Conservation (phyloP, 2,113 vertebrate species). For the Percopsis transmontana region DNA sequence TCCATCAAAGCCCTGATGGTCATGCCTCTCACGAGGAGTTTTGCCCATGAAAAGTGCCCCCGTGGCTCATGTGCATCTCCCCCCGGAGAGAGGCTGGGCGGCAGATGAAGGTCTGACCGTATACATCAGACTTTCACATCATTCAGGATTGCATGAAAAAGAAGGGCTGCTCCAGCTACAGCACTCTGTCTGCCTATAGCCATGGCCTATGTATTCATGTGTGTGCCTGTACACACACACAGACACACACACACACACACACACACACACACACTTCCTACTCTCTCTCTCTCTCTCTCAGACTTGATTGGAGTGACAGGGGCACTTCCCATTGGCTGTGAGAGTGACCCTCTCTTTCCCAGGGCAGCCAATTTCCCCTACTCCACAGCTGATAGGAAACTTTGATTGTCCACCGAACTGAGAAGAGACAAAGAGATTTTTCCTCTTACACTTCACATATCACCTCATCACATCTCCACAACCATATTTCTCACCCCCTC, state of each 20-base stretch:
- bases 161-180: slow-evolving; percentile 53
- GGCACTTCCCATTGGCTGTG: slow-evolving; percentile 82
- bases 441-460: slow-evolving; percentile 70
- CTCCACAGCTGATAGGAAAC: slow-evolving; percentile 81
- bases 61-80: slow-evolving; percentile 56
- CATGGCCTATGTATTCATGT: not conserved
- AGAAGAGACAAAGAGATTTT: slow-evolving; percentile 77
- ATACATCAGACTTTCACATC: slow-evolving; percentile 63
- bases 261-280: slow-evolving; percentile 60
- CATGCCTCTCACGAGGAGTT: slow-evolving; percentile 68
- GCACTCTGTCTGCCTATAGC: slow-evolving; percentile 21
- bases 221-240: not conserved
- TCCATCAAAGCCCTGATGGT: slow-evolving; percentile 76
- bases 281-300: slow-evolving; percentile 73
- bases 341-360: slow-evolving; percentile 79
- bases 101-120: slow-evolving; percentile 65
- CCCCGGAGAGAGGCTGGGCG: slow-evolving; percentile 52
- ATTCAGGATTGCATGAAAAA: slow-evolving; percentile 52
- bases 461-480: slow-evolving; percentile 62
- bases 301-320: slow-evolving; percentile 77
- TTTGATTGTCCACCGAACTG: slow-evolving; percentile 77
- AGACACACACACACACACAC: slow-evolving; percentile 25
- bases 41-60: slow-evolving; percentile 56
- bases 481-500: slow-evolving; percentile 39
- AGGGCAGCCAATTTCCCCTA: slow-evolving; percentile 80